Base-by-base conservation (phyloP, 2,888 invertebrate genomes). In the Scrobipalpa costella region DNA sequence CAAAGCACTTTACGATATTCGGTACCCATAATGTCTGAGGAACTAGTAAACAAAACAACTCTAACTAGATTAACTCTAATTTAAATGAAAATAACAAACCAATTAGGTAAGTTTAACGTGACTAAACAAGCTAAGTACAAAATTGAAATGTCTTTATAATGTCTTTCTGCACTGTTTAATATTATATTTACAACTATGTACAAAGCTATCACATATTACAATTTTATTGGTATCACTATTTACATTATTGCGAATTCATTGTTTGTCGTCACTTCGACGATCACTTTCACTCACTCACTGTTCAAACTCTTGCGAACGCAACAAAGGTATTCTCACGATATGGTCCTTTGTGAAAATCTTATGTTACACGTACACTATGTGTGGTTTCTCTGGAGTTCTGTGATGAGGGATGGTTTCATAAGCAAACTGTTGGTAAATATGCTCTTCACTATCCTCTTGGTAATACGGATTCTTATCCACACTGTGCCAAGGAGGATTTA, bases 291-390 rank as follows among this genome's bases (percentile, higher is more conserved):
- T 75, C 80, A 81, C 78, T 78, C 77, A 70, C 72, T 75, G 76
- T 75, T 73, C 27, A 34, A 73, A 71, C 73, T 80, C 81, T 73
- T 77, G 79, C 79, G 77, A 79, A 77, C 79, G 74, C 76, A 83
- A 80, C 80, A 83, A 84, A 80, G 80, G 81, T 79, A 81, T 81
- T 81, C 83, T 77, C 70, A 73, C 74, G 76, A 85, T 79, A 85
- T 82, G 82, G 86, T 88, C 82, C 82, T 80, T 84, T 80, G 81
- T 81, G 72, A 79, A 83, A 83, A 86, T 81, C 81, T 85, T 89
- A 79, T 88, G 91, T 92, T 92, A 93, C 76, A 93, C 93, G 74
- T 93, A 93, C 84, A 92, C 93, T 88, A 93, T 92, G 83, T 93
- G 93, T 66, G 93, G 92, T 81, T 92, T 92, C 75, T 92, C 92